These are phyloP conservation scores for Synanthedon formicaeformis DNA, from an alignment of 2,888 invertebrate species.

Conservation along the genomic window DNA sequence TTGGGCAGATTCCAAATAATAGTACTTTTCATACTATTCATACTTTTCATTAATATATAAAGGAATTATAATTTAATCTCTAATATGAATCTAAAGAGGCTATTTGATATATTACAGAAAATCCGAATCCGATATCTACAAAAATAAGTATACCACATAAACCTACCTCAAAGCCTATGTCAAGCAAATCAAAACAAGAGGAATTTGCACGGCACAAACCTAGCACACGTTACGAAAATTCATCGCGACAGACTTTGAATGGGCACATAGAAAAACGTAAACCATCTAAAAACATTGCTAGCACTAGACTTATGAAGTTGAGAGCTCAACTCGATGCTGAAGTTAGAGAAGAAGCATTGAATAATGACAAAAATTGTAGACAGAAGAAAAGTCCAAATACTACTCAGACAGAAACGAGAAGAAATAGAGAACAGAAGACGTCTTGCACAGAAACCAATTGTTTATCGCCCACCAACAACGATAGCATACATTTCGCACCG, in stretches of 20 bases:
- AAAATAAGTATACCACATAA: background rate
- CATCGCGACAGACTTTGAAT: background rate
- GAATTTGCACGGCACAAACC: background rate
- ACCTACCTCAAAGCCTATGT: background rate
- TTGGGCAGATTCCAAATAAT: too few species aligned
- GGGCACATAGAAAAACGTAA: conserved; percentile 1
- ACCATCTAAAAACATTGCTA: conserved; percentile 39
- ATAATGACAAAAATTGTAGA: background rate
- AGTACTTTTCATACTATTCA: too few species aligned
- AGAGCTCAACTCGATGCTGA: conserved; percentile 33
- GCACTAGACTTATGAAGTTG: conserved; percentile 33
- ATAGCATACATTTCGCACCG: conserved; percentile 41
- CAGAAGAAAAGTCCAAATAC: conserved; percentile 20
- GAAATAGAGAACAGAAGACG: conserved; percentile 28
- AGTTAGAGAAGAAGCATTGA: conserved; percentile 16
- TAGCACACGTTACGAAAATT: background rate
- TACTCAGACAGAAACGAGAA: conserved; percentile 21
- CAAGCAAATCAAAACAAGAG: background rate
- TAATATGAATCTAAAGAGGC: too few species aligned
- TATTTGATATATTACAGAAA: too few species aligned
- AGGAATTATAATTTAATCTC: too few species aligned
- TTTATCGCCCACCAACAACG: conserved; percentile 42
- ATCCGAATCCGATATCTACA: too few species aligned
- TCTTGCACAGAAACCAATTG: conserved; percentile 33
- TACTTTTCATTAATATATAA: too few species aligned